phyloP scores from a whole-genome alignment of 2,113 vertebrate species.

The Planiliza haematocheilus region DNA sequence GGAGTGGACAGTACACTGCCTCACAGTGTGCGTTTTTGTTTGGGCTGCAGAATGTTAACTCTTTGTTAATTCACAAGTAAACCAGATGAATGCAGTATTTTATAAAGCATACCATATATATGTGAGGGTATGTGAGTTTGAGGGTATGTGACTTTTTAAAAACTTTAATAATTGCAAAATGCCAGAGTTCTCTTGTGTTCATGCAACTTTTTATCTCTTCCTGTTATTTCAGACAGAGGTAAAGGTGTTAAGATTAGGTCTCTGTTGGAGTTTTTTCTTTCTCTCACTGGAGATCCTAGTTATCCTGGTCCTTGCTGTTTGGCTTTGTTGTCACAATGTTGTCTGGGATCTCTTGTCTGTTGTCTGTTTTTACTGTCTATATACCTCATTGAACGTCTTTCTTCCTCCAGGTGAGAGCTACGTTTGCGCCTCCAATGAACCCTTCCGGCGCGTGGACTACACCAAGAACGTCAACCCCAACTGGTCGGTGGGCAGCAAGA shows the following conservation, averaged over 20 bases:
- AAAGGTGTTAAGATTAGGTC: too few relatives aligned
- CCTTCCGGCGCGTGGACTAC: constrained; percentile 95
- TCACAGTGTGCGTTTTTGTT: constrained; percentile 63
- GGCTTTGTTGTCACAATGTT: too few relatives aligned
- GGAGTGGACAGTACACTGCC: constrained; percentile 61
- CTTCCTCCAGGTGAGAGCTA: constrained; percentile 93
- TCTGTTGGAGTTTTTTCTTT: too few relatives aligned
- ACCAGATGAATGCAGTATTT: neutral
- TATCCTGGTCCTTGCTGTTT: too few relatives aligned
- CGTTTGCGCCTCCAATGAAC: constrained; percentile 96
- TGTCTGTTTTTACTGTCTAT: neutral
- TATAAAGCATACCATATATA: neutral
- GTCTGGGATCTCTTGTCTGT: too few relatives aligned
- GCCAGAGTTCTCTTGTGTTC: too few relatives aligned
- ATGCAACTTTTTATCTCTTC: too few relatives aligned
- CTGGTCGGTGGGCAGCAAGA: constrained; percentile 94
- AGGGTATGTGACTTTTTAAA: too few relatives aligned
- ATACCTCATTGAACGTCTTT: neutral
- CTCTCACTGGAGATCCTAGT: too few relatives aligned
- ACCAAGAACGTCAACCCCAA: constrained; percentile 96
- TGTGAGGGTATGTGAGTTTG: neutral
- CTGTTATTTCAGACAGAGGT: too few relatives aligned
- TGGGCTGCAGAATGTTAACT: constrained; percentile 65
- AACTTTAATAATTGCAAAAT: too few relatives aligned
- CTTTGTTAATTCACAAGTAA: constrained; percentile 30